These are phyloP conservation scores for Malacosoma neustria DNA, from an alignment of 2,888 invertebrate genomes.

Conservation along the genomic window DNA sequence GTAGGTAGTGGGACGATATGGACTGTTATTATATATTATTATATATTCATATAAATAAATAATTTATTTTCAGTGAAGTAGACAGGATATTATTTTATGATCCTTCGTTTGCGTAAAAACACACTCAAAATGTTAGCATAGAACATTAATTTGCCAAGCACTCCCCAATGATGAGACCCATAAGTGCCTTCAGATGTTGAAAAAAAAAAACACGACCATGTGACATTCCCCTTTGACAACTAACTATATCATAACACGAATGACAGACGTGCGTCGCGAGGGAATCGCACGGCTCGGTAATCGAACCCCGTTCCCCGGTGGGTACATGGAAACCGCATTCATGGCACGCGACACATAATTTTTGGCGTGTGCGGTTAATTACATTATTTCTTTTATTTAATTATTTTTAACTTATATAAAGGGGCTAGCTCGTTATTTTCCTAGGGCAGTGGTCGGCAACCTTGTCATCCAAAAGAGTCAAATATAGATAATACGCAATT, in stretches of 20 bases:
- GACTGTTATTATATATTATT: too few relatives aligned
- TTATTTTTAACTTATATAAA: too few relatives aligned
- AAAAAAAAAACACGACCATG: not conserved
- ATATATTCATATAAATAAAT: too few relatives aligned
- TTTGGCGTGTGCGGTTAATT: slow-evolving; percentile 16
- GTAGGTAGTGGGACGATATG: too few relatives aligned
- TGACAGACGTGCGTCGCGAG: slow-evolving; percentile 18
- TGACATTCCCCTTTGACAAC: not conserved
- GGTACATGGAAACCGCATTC: slow-evolving; percentile 52
- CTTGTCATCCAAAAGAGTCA: too few relatives aligned
- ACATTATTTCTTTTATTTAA: not conserved
- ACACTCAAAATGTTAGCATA: too few relatives aligned
- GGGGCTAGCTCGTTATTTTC: too few relatives aligned
- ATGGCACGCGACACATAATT: slow-evolving; percentile 26
- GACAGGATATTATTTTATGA: too few relatives aligned
- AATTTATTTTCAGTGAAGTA: too few relatives aligned
- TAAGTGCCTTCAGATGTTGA: not conserved
- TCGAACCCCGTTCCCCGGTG: slow-evolving; percentile 38
- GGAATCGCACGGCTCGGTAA: slow-evolving; percentile 19
- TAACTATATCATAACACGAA: slow-evolving; percentile 3
- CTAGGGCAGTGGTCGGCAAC: too few relatives aligned
- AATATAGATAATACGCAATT: too few relatives aligned
- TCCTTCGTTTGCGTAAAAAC: too few relatives aligned
- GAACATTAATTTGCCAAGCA: not conserved
- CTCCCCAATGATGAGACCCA: not conserved